Conservation (phyloP, 2,113 vertebrate genomes). For the Tauraco erythrolophus region DNA sequence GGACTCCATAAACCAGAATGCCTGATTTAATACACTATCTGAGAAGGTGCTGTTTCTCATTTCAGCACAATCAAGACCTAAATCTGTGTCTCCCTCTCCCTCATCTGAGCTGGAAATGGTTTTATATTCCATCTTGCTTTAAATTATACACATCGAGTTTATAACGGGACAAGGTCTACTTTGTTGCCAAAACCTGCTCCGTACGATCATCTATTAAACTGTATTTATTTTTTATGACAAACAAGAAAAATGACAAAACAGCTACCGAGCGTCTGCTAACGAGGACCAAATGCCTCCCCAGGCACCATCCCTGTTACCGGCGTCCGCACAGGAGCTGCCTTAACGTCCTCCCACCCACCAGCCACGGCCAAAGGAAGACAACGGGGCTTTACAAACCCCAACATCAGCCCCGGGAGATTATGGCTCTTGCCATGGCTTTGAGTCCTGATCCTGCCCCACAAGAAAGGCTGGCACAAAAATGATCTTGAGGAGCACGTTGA, state of each 20-base stretch:
- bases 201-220: slow-evolving; percentile 76
- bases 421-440: background rate
- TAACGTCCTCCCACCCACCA: slow-evolving; percentile 12
- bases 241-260: slow-evolving; percentile 79
- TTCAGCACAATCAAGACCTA: slow-evolving; percentile 73
- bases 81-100: slow-evolving; percentile 69
- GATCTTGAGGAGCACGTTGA: accelerated
- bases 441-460: background rate
- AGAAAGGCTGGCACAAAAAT: background rate
- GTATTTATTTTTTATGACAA: slow-evolving; percentile 82
- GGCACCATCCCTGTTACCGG: slow-evolving; percentile 9
- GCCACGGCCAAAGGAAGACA: background rate
- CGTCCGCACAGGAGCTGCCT: slow-evolving; percentile 50
- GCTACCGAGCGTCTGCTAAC: slow-evolving; percentile 73
- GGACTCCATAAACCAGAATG: slow-evolving; percentile 70
- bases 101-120: slow-evolving; percentile 68
- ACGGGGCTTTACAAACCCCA: background rate
- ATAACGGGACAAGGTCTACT: slow-evolving; percentile 68
- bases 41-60: slow-evolving; percentile 70
- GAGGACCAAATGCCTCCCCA: slow-evolving; percentile 71
- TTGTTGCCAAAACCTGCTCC: slow-evolving; percentile 77
- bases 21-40: slow-evolving; percentile 62
- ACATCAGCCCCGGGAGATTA: background rate
- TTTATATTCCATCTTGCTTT: slow-evolving; percentile 76
- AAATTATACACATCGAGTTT: slow-evolving; percentile 75